Evolutionary conservation across 2,113 vertebrate species (phyloP).

Genomic region (Rattus rattus): DNA sequence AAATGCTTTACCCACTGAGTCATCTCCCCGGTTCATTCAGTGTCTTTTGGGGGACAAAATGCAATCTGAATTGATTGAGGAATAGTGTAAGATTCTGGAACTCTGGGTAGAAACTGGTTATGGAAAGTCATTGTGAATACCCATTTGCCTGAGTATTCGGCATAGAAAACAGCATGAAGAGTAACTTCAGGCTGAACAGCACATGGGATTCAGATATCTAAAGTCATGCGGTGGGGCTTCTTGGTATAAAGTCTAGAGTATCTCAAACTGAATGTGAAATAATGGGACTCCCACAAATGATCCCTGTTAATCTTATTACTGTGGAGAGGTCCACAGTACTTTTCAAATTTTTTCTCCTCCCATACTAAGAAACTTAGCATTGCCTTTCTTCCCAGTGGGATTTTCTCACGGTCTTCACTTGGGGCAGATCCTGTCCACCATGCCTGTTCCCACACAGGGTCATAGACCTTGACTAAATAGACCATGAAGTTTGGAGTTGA

Average conservation of each 20-base stretch:
- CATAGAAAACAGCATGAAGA: background rate
- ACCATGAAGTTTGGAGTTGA: background rate
- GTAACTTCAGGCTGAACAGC: background rate
- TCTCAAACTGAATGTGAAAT: background rate
- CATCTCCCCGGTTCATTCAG: background rate
- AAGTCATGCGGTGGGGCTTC: background rate
- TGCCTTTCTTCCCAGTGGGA: background rate
- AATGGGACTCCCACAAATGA: background rate
- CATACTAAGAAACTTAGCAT: background rate
- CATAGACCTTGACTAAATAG: background rate
- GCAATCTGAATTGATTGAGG: background rate
- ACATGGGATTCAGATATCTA: background rate
- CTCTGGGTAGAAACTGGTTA: background rate
- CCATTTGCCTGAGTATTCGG: background rate
- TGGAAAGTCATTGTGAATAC: background rate
- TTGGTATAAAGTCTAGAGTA: background rate
- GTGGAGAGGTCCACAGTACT: background rate
- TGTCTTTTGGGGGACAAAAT: background rate
- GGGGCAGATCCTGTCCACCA: fast-evolving
- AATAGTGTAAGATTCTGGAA: background rate
- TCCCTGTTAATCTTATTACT: background rate
- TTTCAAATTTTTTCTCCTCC: background rate
- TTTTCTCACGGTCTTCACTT: background rate
- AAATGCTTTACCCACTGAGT: background rate
- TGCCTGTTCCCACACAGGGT: background rate